Percentiles rank a stretch among this genome's conserved stretches.
Conservation (phyloP, 2,797 vertebrate genomes). For the Strix occidentalis region DNA sequence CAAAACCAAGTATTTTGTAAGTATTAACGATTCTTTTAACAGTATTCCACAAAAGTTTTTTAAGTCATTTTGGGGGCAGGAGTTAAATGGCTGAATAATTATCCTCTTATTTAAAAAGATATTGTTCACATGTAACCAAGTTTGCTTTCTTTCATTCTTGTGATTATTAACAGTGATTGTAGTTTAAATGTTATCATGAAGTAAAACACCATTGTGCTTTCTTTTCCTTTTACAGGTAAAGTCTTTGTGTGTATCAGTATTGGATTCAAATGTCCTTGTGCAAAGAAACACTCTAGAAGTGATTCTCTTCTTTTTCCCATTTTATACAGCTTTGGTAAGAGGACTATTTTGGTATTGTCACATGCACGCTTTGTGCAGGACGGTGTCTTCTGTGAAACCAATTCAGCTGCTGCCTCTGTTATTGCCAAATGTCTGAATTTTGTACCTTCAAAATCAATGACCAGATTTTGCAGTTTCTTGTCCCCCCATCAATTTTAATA, state of each 20-base stretch:
- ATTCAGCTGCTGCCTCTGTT: neutral
- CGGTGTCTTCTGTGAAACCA: neutral
- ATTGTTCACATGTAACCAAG: neutral
- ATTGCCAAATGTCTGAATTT: neutral
- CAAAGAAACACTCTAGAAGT: conserved; percentile 96
- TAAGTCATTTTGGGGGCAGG: neutral
- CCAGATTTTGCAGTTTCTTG: neutral
- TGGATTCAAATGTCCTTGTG: conserved; percentile 96
- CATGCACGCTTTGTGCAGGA: accelerated
- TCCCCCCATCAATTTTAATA: accelerated
- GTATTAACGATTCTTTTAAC: neutral
- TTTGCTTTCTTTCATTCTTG: neutral
- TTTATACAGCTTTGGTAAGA: conserved; percentile 87
- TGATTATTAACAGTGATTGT: neutral
- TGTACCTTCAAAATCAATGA: neutral
- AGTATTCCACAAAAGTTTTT: neutral
- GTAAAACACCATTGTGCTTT: neutral
- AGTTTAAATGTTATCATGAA: neutral
- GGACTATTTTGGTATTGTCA: neutral
- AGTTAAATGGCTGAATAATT: neutral
- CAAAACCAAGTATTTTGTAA: neutral
- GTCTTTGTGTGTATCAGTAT: conserved; percentile 85
- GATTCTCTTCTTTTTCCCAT: conserved; percentile 93
- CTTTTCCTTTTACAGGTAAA: conserved; percentile 80
- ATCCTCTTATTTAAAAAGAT: neutral